Percentiles rank a stretch among this genome's conserved stretches.
Conservation (phyloP, 1,140 invertebrate species). For the Diorhabda sublineata region DNA sequence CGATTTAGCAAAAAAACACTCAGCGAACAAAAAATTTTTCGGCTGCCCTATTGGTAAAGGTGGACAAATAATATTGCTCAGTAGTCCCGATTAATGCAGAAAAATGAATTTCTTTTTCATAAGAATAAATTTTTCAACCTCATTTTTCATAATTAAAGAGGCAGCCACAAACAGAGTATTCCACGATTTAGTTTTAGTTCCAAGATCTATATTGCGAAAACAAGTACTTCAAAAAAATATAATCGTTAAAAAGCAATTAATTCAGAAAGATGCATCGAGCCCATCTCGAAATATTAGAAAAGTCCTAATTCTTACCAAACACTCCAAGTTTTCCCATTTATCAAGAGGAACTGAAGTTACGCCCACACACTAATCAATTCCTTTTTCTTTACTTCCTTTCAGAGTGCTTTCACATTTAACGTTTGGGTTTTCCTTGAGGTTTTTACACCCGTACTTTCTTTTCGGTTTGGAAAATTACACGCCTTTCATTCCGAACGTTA, state of each 20-base stretch:
- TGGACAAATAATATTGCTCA: too few species aligned
- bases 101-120: too few species aligned
- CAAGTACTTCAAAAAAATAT: too few species aligned
- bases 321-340: background rate
- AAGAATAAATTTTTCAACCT: too few species aligned
- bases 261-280: background rate
- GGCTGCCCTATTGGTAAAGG: too few species aligned
- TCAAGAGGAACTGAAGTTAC: conserved; percentile 1
- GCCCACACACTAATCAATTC: conserved; percentile 21
- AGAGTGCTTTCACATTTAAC: conserved; percentile 7
- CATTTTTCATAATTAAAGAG: too few species aligned
- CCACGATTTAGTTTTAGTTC: too few species aligned
- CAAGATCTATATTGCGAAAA: too few species aligned
- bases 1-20: too few species aligned
- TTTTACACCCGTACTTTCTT: background rate
- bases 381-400: conserved; percentile 15
- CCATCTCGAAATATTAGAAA: background rate
- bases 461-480: conserved; percentile 9
- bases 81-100: too few species aligned
- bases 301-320: background rate
- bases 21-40: too few species aligned
- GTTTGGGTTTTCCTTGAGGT: conserved; percentile 4
- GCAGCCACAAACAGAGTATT: too few species aligned
- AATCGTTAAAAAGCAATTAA: background rate
- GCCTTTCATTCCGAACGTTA: conserved; percentile 4